Evolutionary conservation across 2,888 invertebrate species (phyloP).

Genomic region (Adineta ricciae): DNA sequence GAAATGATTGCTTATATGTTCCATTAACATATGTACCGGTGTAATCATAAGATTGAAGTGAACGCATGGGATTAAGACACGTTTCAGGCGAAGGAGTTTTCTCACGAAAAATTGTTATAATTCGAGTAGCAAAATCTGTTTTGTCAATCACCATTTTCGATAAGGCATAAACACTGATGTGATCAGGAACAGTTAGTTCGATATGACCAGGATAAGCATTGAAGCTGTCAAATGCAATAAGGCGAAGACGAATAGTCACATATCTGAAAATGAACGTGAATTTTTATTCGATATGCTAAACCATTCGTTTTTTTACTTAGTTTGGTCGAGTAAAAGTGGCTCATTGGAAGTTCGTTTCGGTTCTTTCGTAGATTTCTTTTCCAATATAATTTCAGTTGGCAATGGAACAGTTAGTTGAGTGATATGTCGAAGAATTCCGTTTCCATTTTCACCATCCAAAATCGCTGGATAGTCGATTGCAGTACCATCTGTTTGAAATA

Average conservation of each 20-base stretch:
- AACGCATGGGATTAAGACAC: not conserved
- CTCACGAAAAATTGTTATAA: not conserved
- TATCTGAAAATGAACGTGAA: not conserved
- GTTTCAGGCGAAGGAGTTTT: not conserved
- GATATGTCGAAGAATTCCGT: not conserved
- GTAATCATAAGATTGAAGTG: not conserved
- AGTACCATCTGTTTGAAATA: not conserved
- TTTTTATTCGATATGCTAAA: not conserved
- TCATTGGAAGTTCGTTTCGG: not conserved
- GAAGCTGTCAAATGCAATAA: not conserved
- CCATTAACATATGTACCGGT: not conserved
- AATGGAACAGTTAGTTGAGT: not conserved
- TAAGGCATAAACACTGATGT: not conserved
- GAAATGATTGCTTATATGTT: not conserved
- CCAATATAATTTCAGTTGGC: not conserved
- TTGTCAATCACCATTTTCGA: not conserved
- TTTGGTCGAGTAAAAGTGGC: not conserved
- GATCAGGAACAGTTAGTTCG: not conserved
- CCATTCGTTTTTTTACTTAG: not conserved
- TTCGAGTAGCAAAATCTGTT: not conserved
- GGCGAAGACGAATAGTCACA: not conserved
- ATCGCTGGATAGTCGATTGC: not conserved
- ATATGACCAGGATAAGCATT: constrained; percentile 15
- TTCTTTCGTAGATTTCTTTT: not conserved
- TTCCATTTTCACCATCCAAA: not conserved